Evolutionary conservation across 2,797 vertebrate genomes (phyloP), one percentile per base, ranked within the genome.

Genomic region (Alcedo quadribrachys): DNA sequence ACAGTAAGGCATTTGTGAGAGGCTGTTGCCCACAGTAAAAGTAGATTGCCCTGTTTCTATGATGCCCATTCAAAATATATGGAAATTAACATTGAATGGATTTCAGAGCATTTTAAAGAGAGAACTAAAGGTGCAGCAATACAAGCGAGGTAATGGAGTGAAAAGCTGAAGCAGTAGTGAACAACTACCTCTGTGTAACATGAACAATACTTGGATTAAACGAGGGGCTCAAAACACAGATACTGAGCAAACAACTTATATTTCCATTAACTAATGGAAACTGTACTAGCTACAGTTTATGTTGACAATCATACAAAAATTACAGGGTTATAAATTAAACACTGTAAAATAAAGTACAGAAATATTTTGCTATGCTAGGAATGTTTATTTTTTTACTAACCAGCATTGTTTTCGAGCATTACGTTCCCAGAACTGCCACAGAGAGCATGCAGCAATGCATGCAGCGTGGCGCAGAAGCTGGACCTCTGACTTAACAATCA

Each of bases 401-500:
- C 16, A 9, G 24, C 19, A 62, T 45, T 62, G 61, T 63, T 84
- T 62, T 19, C 45, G 45, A 50, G 33, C 15, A 18, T 7, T n/a
- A 10, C 54, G 1, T 40, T 43, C 54, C 62, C 43, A 70, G 61
- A 4, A 3, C 1, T 3, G 54, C 28, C 65, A 40, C 1, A 8
- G 32, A 0, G 43, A 15, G 8, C 30, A 4, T 9, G 1, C 43
- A 19, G 33, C 37, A 5, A 5, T 7, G 4, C n/a, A n/a, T n/a
- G 78, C 43, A 25, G 8, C 0, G 62, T 3, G 37, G 70, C 5
- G 2, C n/a, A 28, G 46, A 5, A 30, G 37, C 37, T 1, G 84
- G 12, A 7, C 28, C 6, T 1, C 32, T 30, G 45, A 1, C 61
- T n/a, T 2, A 14, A 5, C 0, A 15, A 2, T 30, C 37, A 0